Percentiles rank a stretch among this genome's conserved stretches.
Conservation (phyloP, 2,797 vertebrate species). For the Synanceia verrucosa region DNA sequence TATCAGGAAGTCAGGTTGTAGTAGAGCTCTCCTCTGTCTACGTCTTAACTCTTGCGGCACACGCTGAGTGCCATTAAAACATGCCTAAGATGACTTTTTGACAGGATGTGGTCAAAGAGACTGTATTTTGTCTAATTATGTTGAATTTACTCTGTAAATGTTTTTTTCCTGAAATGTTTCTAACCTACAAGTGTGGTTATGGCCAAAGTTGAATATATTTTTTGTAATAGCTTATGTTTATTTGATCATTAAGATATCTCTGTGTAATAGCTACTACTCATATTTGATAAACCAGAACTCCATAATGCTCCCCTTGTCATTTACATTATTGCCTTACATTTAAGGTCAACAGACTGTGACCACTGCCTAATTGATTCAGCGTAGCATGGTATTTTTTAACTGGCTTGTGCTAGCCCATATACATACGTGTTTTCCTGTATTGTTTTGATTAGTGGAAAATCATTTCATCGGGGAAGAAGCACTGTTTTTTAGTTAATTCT, state of each 20-base stretch:
- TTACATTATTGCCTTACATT: constrained; percentile 59
- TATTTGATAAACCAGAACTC: constrained; percentile 64
- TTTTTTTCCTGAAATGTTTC: constrained; percentile 65
- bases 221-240: constrained; percentile 75
- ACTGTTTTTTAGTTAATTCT: constrained; percentile 26
- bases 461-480: constrained; percentile 40
- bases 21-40: constrained; percentile 41
- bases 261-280: constrained; percentile 68
- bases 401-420: constrained; percentile 54
- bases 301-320: constrained; percentile 45
- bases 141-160: constrained; percentile 77
- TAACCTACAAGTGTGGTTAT: constrained; percentile 67
- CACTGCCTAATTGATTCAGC: constrained; percentile 48
- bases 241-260: constrained; percentile 71
- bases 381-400: constrained; percentile 53
- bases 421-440: constrained; percentile 31
- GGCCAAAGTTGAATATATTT: constrained; percentile 82
- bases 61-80: constrained; percentile 61
- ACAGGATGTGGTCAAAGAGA: constrained; percentile 52
- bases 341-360: constrained; percentile 58
- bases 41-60: constrained; percentile 53
- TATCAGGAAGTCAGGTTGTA: constrained; percentile 47
- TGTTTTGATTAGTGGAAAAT: constrained; percentile 39
- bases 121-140: constrained; percentile 65
- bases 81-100: constrained; percentile 65